Conservation (phyloP, 2,797 vertebrate genomes). For the Microctenopoma lineatum region DNA sequence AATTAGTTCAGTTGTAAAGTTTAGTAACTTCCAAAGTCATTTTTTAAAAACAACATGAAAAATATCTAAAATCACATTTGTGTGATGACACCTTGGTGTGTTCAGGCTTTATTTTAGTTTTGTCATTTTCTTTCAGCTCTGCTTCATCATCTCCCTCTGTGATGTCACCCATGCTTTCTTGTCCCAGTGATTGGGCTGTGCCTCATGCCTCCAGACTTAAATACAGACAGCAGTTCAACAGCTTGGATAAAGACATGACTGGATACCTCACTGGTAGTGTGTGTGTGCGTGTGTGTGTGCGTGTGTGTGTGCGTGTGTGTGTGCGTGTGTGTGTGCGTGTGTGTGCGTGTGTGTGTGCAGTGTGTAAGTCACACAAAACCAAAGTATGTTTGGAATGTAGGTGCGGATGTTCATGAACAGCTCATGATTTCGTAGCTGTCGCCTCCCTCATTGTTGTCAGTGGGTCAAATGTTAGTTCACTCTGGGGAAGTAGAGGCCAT, state of each 20-base stretch:
- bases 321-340: neutral
- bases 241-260: constrained; percentile 94
- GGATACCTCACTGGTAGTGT: constrained; percentile 93
- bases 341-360: constrained; percentile 1
- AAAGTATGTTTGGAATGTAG: constrained; percentile 54
- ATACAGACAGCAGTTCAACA: constrained; percentile 97
- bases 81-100: neutral
- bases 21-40: too few relatives aligned
- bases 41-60: too few relatives aligned
- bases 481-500: constrained; percentile 28
- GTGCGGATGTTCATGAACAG: constrained; percentile 35
- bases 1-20: too few relatives aligned
- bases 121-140: constrained; percentile 79
- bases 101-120: constrained; percentile 2
- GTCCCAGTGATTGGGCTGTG: constrained; percentile 92
- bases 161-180: constrained; percentile 85
- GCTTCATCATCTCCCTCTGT: constrained; percentile 90
- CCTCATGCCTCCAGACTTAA: constrained; percentile 94
- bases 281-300: constrained; percentile 4
- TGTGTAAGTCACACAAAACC: constrained; percentile 25
- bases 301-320: neutral
- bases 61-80: too few relatives aligned
- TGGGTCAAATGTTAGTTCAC: constrained; percentile 25
- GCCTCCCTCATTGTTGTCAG: constrained; percentile 12
- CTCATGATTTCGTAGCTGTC: constrained; percentile 40